Base-by-base conservation (phyloP, 1,140 invertebrate genomes). In the Caenorhabditis inopinata region DNA sequence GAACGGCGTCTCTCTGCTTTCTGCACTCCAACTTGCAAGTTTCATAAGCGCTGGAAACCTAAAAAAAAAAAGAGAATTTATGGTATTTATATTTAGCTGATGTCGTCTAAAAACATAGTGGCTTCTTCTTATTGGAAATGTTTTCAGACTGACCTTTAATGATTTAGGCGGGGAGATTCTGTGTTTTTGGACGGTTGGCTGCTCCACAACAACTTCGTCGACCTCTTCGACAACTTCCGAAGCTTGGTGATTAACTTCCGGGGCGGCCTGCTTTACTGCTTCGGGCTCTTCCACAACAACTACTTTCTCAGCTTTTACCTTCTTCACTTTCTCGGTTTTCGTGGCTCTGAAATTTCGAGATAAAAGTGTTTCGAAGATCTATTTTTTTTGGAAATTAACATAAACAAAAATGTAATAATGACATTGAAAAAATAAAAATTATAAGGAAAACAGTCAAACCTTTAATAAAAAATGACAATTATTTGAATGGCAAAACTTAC, bases 11-110 rank as follows among this genome's bases (percentile, higher is more conserved):
- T 47, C 78, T 73, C 35, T 74, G 78, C 47, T 53, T 79, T 46
- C 78, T 74, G 78, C 78, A 79, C 25, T 79, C 78, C 1, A 62
- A 11, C 18, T 79, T 79, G 78, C 78, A 79, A 6, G 62, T 58
- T 11, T 79, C 78, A 25, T 48, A 79, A 68, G 78, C 78, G 38
- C 51, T 48, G 25, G 58, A 18, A 3, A 77, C 75, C 38, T 42
- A 14, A 42, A 42, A 14, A 42, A 42, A n/a, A n/a, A n/a, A n/a
- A n/a, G n/a, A n/a, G n/a, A n/a, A n/a, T n/a, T n/a, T n/a, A n/a
- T n/a, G n/a, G n/a, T n/a, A n/a, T n/a, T n/a, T n/a, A n/a, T n/a
- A n/a, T n/a, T n/a, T n/a, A n/a, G n/a, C n/a, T n/a, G n/a, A n/a
- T n/a, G n/a, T n/a, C n/a, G n/a, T n/a, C n/a, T n/a, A n/a, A n/a